Evolutionary conservation across 2,888 invertebrate genomes (phyloP).

Genomic region (Leptinotarsa juncta): DNA sequence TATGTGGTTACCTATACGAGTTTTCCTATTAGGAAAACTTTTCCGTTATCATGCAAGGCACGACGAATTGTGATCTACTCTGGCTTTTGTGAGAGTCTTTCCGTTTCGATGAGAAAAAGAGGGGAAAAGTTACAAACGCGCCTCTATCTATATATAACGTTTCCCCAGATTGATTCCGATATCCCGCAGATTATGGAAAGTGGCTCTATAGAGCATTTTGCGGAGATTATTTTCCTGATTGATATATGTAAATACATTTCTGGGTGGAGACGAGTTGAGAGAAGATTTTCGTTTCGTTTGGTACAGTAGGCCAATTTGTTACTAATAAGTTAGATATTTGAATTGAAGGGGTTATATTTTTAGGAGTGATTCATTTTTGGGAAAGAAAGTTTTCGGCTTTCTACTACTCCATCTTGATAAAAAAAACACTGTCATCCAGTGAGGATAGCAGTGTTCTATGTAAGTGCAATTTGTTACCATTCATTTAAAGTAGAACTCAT

Average conservation of each 20-base stretch:
- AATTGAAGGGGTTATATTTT: no score
- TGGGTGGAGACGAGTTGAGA: constrained; percentile 8
- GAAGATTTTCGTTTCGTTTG: constrained; percentile 11
- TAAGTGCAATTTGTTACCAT: no score
- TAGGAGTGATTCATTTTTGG: no score
- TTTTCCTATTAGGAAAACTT: constrained; percentile 50
- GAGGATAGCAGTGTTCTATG: no score
- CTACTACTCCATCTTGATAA: no score
- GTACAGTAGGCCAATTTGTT: not conserved
- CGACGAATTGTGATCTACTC: constrained; percentile 48
- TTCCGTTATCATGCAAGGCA: constrained; percentile 54
- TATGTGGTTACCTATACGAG: constrained; percentile 8
- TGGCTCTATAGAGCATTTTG: constrained; percentile 35
- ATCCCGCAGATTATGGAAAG: constrained; percentile 46
- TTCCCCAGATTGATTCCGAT: constrained; percentile 48
- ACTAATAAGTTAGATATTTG: not conserved
- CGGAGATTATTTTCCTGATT: constrained; percentile 50
- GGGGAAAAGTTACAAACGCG: constrained; percentile 31
- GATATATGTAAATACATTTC: constrained; percentile 48
- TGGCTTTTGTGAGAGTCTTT: constrained; percentile 31
- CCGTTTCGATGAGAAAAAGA: constrained; percentile 30
- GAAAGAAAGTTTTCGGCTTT: no score
- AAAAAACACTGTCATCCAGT: no score
- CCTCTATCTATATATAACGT: constrained; percentile 30
- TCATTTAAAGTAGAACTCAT: no score